phyloP scores from a whole-genome alignment of 1,140 invertebrate genomes.

The Temnothorax curvispinosus region DNA sequence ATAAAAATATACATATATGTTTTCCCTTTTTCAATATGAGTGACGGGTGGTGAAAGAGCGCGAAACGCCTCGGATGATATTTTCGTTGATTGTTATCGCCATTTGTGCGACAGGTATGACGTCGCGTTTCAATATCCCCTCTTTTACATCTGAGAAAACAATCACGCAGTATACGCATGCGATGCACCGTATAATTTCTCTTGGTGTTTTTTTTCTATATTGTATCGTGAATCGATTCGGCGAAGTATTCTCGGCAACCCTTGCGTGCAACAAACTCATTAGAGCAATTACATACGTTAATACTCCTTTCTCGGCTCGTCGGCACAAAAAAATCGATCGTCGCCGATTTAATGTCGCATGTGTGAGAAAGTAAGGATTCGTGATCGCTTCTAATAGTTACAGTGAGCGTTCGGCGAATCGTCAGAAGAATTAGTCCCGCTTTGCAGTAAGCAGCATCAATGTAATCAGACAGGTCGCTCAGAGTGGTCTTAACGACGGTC shows the following conservation, averaged over 20 bases:
- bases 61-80: neutral
- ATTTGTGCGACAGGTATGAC: neutral
- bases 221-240: slow-evolving; percentile 5
- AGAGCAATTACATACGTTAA: neutral
- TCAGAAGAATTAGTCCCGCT: slow-evolving; percentile 38
- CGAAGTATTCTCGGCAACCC: neutral
- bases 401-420: slow-evolving; percentile 15
- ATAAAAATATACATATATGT: neutral
- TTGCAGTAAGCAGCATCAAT: slow-evolving; percentile 77
- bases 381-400: slow-evolving; percentile 31
- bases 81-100: neutral
- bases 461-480: slow-evolving; percentile 80
- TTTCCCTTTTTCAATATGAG: neutral
- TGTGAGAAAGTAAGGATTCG: neutral
- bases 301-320: neutral
- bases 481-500: slow-evolving; percentile 80
- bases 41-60: neutral
- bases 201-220: neutral
- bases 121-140: neutral
- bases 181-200: neutral
- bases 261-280: slow-evolving; percentile 15
- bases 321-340: slow-evolving; percentile 35
- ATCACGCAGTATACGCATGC: neutral
- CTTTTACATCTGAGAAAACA: neutral
- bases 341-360: slow-evolving; percentile 21